Base-by-base conservation (phyloP, 2,888 invertebrate genomes). In the Eupsilia transversa region DNA sequence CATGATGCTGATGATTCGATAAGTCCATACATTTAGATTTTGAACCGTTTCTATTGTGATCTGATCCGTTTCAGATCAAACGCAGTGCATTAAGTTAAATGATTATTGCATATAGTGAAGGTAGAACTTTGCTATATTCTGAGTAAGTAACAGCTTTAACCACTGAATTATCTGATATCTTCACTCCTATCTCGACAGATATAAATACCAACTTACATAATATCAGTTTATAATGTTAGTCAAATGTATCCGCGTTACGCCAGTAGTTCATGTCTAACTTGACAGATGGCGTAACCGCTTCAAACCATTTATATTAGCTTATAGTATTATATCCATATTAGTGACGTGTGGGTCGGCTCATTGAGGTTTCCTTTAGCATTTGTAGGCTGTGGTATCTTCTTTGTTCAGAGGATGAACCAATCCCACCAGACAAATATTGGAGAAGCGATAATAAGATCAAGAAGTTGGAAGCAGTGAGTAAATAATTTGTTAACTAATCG, bases 171-270 rank as follows among this genome's bases (percentile, higher is more conserved):
- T 65, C 35, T 77, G 52, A 64, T 66, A 74, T 79, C 46, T 69
- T 79, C 41, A 5, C 33, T 69, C 1, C 27, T 49, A 71, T 71
- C 79, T 75, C 2, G 30, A 60, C 66, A 68, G 63, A 66, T 46
- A 77, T 75, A 65, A 75, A 81, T 75, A 54, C 38, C 49, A 49
- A 3, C 56, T 78, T 78, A 75, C 49, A 33, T 61, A 77, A 81
- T 60, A 65, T 60, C n/a, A 43, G 27, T 54, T 54, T 60, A 65
- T 54, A 66, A 75, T 66, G 66, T 67, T 59, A 57, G 35, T n/a
- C 14, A 56, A 75, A 75, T 56, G 35, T 66, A 57, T 81, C 56
- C 77, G 77, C 41, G 66, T 76, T 75, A 66, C 61, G 56, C n/a
- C 75, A 66, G 17, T 61, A 66, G 33, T 41, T 66, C 60, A 75